A percentile compares a stretch with the other conserved stretches of the same genome.
Evolutionary conservation across 1,140 invertebrate genomes (phyloP).

Genomic region (Diachasmimorpha longicaudata): DNA sequence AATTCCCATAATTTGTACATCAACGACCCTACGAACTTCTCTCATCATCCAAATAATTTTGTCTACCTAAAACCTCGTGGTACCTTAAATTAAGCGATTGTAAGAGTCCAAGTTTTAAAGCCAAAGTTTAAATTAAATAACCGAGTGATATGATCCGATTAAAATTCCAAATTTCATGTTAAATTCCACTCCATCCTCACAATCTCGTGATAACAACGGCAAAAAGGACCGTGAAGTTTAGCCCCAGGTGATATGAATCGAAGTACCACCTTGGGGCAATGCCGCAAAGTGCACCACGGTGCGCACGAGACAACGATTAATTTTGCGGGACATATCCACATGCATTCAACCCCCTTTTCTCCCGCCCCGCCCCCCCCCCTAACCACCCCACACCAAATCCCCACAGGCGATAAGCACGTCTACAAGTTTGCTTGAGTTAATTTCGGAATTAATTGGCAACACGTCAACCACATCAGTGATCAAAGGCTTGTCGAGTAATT

Average conservation of each 20-base stretch:
- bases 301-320: slow-evolving; percentile 12
- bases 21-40: no score
- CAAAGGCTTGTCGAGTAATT: background rate
- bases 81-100: no score
- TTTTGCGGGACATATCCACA: background rate
- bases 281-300: background rate
- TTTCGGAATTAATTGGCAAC: slow-evolving; percentile 10
- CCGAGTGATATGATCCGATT: no score
- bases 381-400: background rate
- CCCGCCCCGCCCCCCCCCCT: background rate
- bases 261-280: background rate
- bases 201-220: background rate
- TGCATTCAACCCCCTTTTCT: background rate
- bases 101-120: no score
- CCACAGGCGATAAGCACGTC: slow-evolving; percentile 3
- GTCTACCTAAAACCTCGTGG: no score
- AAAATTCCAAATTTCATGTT: background rate
- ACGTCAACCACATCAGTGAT: background rate
- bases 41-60: no score
- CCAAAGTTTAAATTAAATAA: no score
- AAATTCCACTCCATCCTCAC: background rate
- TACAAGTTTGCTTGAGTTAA: slow-evolving; percentile 1
- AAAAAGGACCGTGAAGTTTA: background rate
- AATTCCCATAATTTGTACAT: no score
- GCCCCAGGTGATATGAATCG: background rate